A percentile compares a stretch with the other conserved stretches of the same genome.
phyloP scores from a whole-genome alignment of 2,113 vertebrate genomes.

The Nycticryphes semicollaris region DNA sequence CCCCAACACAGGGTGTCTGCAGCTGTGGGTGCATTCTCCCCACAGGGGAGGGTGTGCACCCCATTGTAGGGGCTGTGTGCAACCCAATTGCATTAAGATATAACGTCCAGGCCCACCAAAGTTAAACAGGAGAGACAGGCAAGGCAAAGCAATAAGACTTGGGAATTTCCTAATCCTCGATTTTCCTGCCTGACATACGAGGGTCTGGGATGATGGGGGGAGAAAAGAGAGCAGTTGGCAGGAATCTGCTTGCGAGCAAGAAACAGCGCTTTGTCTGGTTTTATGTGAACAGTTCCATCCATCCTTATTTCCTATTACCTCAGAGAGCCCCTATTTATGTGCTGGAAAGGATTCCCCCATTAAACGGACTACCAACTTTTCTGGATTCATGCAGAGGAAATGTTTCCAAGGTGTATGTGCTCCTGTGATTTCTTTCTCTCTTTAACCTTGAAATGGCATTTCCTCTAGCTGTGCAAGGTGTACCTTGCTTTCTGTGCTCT shows the following conservation, averaged over 20 bases:
- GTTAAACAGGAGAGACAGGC: background rate
- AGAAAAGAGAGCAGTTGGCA: background rate
- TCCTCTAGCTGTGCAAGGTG: slow-evolving; percentile 2
- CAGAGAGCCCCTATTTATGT: background rate
- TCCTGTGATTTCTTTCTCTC: background rate
- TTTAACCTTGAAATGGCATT: background rate
- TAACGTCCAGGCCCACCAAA: background rate
- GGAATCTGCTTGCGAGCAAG: background rate
- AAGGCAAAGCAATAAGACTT: background rate
- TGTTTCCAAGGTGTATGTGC: background rate
- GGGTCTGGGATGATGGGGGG: background rate
- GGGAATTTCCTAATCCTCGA: background rate
- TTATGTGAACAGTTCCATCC: background rate
- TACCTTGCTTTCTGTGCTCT: background rate
- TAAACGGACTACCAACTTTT: background rate
- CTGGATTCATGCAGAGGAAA: background rate
- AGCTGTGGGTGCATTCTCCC: background rate
- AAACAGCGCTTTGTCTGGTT: background rate
- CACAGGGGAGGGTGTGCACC: background rate
- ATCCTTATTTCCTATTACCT: background rate
- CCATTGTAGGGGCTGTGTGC: background rate
- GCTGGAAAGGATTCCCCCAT: background rate
- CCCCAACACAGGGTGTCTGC: background rate
- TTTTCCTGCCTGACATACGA: background rate
- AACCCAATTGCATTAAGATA: fast-evolving